phyloP scores from a whole-genome alignment of 2,797 vertebrate species.

The Macropodus opercularis region DNA sequence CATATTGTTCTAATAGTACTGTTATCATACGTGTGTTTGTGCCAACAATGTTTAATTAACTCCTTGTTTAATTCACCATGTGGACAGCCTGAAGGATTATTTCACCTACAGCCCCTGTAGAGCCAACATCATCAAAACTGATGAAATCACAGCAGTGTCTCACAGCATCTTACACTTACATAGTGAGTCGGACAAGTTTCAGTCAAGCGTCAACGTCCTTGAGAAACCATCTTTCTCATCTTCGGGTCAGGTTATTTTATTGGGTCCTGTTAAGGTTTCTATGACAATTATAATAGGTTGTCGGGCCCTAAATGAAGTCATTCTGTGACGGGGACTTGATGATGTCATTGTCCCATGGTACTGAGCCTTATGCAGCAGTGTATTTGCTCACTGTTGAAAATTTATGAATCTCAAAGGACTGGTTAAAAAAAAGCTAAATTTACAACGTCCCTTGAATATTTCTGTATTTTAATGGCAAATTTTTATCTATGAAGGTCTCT shows the following conservation, averaged over 20 bases:
- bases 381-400: slow-evolving; percentile 48
- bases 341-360: slow-evolving; percentile 70
- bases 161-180: slow-evolving; percentile 21
- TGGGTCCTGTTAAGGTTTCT: slow-evolving; percentile 46
- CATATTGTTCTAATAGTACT: slow-evolving; percentile 13
- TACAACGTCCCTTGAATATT: slow-evolving; percentile 34
- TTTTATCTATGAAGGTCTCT: slow-evolving; percentile 10
- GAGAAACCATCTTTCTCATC: slow-evolving; percentile 54
- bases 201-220: slow-evolving; percentile 46
- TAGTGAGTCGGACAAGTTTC: slow-evolving; percentile 7
- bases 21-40: slow-evolving; percentile 32
- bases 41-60: slow-evolving; percentile 29
- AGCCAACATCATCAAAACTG: neutral
- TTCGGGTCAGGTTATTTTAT: slow-evolving; percentile 39
- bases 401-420: slow-evolving; percentile 43
- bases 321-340: slow-evolving; percentile 52
- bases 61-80: slow-evolving; percentile 27
- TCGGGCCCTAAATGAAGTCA: slow-evolving; percentile 58
- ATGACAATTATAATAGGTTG: slow-evolving; percentile 67
- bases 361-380: slow-evolving; percentile 33
- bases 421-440: slow-evolving; percentile 32
- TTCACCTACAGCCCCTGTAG: slow-evolving; percentile 16
- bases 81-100: slow-evolving; percentile 2
- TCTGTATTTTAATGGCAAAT: slow-evolving; percentile 49
- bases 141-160: slow-evolving; percentile 16